These are phyloP conservation scores for Atherinosoma microstoma DNA, from an alignment of 2,797 vertebrate genomes.

Conservation along the genomic window DNA sequence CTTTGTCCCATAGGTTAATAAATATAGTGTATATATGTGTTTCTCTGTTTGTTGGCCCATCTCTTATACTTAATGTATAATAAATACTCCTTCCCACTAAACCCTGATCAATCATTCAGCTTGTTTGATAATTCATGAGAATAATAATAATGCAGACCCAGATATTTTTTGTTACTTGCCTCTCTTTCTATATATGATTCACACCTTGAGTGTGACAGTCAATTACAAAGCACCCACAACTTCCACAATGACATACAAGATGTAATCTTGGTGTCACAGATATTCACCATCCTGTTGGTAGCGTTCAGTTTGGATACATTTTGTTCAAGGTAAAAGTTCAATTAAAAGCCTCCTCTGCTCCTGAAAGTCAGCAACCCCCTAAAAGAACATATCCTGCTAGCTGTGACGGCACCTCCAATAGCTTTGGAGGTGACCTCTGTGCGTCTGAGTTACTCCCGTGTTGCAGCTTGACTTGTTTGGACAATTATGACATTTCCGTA, in stretches of 20 bases:
- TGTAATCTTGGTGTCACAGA: constrained; percentile 1
- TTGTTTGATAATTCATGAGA: not conserved
- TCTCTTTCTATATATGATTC: not conserved
- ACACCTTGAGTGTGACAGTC: not conserved
- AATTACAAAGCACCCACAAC: not conserved
- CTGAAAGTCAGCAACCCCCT: constrained; percentile 16
- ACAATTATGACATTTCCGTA: constrained; percentile 36
- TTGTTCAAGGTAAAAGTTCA: constrained; percentile 3
- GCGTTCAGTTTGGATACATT: constrained; percentile 34
- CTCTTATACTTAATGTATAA: not conserved
- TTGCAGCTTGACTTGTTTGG: constrained; percentile 46
- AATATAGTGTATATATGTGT: not conserved
- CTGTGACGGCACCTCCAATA: not conserved
- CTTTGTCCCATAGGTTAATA: not conserved
- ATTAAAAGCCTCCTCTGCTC: constrained; percentile 18
- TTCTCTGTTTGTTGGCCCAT: not conserved
- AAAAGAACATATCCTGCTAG: constrained; percentile 13
- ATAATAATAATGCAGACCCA: not conserved
- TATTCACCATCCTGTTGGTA: constrained; percentile 19
- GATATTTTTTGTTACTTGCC: not conserved
- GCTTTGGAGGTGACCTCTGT: not conserved
- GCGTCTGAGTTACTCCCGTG: constrained; percentile 36
- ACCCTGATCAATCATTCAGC: not conserved
- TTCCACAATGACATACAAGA: constrained; percentile 13
- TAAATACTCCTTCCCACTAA: not conserved